Percentiles rank a stretch among this genome's conserved stretches.
phyloP scores from a whole-genome alignment of 2,888 invertebrate genomes.

The Clanis bilineata region DNA sequence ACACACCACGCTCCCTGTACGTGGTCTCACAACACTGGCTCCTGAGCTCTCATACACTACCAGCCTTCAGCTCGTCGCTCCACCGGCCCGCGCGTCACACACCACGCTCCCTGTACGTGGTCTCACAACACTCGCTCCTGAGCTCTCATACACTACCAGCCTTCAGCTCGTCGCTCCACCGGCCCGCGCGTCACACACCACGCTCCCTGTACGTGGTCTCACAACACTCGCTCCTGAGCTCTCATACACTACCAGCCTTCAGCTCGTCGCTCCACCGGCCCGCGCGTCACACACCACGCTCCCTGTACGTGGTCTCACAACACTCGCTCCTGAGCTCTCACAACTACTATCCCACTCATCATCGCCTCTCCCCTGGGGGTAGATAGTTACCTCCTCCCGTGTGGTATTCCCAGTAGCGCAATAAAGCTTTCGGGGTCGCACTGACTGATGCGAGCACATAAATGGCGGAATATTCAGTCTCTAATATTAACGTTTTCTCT shows the following conservation, averaged over 20 bases:
- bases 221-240: background rate
- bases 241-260: background rate
- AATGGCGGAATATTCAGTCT: conserved; percentile 32
- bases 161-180: background rate
- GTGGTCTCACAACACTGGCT: background rate
- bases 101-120: background rate
- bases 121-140: background rate
- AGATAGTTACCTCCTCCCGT: background rate
- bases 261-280: background rate
- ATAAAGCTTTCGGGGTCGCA: conserved; percentile 14
- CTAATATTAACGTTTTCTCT: conserved; percentile 33
- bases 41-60: background rate
- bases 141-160: background rate
- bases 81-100: conserved; percentile 2
- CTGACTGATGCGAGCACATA: conserved; percentile 30
- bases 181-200: background rate
- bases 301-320: no score
- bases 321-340: background rate
- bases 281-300: background rate
- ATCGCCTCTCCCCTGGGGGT: background rate
- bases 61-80: background rate
- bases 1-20: conserved; percentile 1
- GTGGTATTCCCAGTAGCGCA: conserved; percentile 6
- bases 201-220: background rate
- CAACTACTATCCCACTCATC: background rate